Percentiles rank a stretch among this genome's conserved stretches.
These are phyloP conservation scores for Hemicrepidius hirtus DNA, from an alignment of 2,888 invertebrate species.

Conservation along the genomic window DNA sequence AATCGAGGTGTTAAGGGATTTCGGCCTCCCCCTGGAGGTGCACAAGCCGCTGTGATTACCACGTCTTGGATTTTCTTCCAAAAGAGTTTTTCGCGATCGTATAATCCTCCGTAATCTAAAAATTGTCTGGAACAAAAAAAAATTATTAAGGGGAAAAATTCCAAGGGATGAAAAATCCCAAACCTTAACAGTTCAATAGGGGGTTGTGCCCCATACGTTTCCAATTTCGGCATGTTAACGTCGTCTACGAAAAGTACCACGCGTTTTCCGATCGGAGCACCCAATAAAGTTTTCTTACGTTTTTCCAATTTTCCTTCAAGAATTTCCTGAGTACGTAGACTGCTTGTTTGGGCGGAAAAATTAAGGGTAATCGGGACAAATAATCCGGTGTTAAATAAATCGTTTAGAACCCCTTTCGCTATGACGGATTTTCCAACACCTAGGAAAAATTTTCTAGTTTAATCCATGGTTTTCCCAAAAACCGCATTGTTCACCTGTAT, in stretches of 20 bases:
- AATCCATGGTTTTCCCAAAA: too few species aligned
- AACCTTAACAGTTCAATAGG: slow-evolving; percentile 91
- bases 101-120: slow-evolving; percentile 86
- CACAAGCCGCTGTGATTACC: slow-evolving; percentile 88
- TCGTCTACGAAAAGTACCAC: slow-evolving; percentile 93
- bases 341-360: slow-evolving; percentile 94
- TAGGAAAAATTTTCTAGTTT: too few species aligned
- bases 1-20: slow-evolving; percentile 90
- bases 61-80: slow-evolving; percentile 93
- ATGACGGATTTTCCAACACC: slow-evolving; percentile 94
- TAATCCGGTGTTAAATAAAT: slow-evolving; percentile 75
- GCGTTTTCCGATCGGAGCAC: slow-evolving; percentile 88
- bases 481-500: slow-evolving; percentile 80
- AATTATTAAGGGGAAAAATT: background rate
- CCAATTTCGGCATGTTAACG: slow-evolving; percentile 92
- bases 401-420: slow-evolving; percentile 83
- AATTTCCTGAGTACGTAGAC: slow-evolving; percentile 88
- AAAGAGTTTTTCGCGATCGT: slow-evolving; percentile 90
- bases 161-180: background rate
- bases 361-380: slow-evolving; percentile 88
- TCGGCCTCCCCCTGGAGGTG: slow-evolving; percentile 93
- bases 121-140: slow-evolving; percentile 78
- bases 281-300: slow-evolving; percentile 84
- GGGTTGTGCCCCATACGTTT: slow-evolving; percentile 93
- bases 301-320: slow-evolving; percentile 90